Base-by-base conservation (phyloP, 92 coral and sea anemone species). In the Porites divaricata region DNA sequence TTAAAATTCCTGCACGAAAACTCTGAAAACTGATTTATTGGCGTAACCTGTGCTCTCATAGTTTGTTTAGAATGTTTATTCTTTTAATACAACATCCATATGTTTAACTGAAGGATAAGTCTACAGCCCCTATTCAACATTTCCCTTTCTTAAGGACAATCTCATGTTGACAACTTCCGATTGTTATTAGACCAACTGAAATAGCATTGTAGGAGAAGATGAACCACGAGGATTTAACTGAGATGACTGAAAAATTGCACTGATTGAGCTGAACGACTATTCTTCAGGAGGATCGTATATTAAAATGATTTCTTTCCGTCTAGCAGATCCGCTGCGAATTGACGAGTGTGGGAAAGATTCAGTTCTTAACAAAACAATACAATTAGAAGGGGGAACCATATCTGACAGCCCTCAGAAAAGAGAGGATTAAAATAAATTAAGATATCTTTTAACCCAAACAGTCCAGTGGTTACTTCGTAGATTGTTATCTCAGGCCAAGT, bases 91-190 rank as follows among this genome's bases (percentile, higher is more conserved):
- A 54, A 2, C 16, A 15, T 54, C 59, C 8, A 21, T 53, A 11
- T 6, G 2, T 74, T 54, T 16, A 52, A 23, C 20, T 53, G 25
- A 15, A 21, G 63, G 28, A 49, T 75, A 7, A 75, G 74, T 58
- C 64, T 12, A 5, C 12, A 26, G 51, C n/a, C 56, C 25, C 61
- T 52, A n/a, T 17, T 17, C 28, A 68, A 10, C 23, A 16, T 26
- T 79, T 79, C 67, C 68, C 69, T 57, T 80, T 10, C 56, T 22
- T 54, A 72, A 80, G 85, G 57, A 8, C 54, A 22, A 69, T 80
- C 76, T 17, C 58, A 28, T 69, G 45, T 57, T 68, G 51, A 69
- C 56, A 21, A 68, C 85, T 70, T 80, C 85, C 85, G 75, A 53
- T 80, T 56, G 59, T 52, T 52, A 23, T 0, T 41, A 19, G 41